A percentile compares a stretch with the other conserved stretches of the same genome.
These are phyloP conservation scores for Lithophane leautieri DNA, from an alignment of 2,888 invertebrate genomes.

Conservation along the genomic window DNA sequence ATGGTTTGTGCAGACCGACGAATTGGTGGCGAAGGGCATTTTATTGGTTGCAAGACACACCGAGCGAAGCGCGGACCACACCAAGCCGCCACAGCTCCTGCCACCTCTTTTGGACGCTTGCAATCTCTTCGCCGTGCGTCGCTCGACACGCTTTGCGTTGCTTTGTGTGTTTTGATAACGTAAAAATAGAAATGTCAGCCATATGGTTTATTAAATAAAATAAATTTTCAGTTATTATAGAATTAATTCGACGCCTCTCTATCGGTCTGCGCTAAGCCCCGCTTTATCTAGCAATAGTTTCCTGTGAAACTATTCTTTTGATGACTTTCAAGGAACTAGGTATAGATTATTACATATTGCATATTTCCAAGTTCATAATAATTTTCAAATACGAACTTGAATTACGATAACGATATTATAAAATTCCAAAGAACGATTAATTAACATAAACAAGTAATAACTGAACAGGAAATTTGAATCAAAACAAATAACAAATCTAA, in stretches of 20 bases:
- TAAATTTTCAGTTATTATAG: too few species aligned
- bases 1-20: too few species aligned
- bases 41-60: not conserved
- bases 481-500: constrained; percentile 54
- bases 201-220: too few species aligned
- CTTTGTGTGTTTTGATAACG: not conserved
- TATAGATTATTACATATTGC: not conserved
- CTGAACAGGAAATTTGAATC: constrained; percentile 35
- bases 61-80: not conserved
- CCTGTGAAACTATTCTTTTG: too few species aligned
- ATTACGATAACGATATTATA: constrained; percentile 2
- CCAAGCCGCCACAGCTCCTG: not conserved
- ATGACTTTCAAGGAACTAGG: not conserved
- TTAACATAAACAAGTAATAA: constrained; percentile 29
- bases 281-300: too few species aligned
- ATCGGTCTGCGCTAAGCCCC: too few species aligned
- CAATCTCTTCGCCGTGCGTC: too few species aligned
- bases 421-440: constrained; percentile 15
- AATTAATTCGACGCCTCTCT: too few species aligned
- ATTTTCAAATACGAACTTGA: constrained; percentile 4
- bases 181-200: too few species aligned
- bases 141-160: not conserved
- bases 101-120: not conserved
- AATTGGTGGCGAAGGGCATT: not conserved
- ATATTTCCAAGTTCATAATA: not conserved